Percentiles rank a stretch among this genome's conserved stretches.
Conservation (phyloP, 2,797 vertebrate species). For the Falco cherrug region DNA sequence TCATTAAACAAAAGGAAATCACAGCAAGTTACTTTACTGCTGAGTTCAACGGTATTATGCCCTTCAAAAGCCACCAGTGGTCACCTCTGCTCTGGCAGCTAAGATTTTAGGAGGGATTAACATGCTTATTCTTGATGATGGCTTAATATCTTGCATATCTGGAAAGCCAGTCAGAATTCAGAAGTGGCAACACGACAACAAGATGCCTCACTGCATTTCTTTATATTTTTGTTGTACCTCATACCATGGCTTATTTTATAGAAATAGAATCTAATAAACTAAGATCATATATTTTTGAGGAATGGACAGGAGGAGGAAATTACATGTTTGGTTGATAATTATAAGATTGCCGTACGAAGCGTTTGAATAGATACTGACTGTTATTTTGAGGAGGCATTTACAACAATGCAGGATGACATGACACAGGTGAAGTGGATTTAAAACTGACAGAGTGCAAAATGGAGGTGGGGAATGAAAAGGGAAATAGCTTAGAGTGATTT, state of each 20-base stretch:
- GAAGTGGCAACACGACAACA: neutral
- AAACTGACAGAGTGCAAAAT: neutral
- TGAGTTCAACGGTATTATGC: neutral
- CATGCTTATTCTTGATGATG: neutral
- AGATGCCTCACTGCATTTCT: conserved; percentile 23
- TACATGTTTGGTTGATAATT: conserved; percentile 23
- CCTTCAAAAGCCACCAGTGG: conserved; percentile 5
- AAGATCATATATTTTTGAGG: neutral
- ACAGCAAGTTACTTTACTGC: neutral
- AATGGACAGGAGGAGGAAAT: conserved; percentile 39
- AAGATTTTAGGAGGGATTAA: conserved; percentile 19
- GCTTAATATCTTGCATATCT: neutral
- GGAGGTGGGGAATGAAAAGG: neutral
- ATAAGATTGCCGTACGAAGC: conserved; percentile 13
- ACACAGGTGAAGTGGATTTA: neutral
- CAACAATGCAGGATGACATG: neutral
- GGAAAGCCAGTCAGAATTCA: neutral
- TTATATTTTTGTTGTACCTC: neutral
- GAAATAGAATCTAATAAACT: conserved; percentile 22
- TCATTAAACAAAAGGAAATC: neutral
- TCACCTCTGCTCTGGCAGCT: neutral
- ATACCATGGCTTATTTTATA: conserved; percentile 15
- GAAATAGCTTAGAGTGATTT: neutral
- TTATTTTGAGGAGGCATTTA: conserved; percentile 29
- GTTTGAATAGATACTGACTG: neutral